Base-by-base conservation (phyloP, 1,140 invertebrate genomes). In the Yoshiicerus persimilis region DNA sequence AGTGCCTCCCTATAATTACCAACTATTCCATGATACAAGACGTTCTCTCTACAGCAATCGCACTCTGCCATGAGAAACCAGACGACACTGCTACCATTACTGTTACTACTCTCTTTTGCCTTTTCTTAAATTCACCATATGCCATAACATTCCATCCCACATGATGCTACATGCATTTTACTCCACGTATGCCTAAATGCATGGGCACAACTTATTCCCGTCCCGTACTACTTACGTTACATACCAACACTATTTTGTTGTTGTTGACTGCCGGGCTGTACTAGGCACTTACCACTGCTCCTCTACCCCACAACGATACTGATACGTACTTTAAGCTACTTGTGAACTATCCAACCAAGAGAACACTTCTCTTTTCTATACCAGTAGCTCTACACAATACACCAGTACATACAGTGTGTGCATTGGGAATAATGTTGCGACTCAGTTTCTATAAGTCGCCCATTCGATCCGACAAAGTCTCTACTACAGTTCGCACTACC, bases 1-100 rank as follows among this genome's bases (percentile, higher is more conserved):
- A 80, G 75, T 80, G 34, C 75, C 75, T 80, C 75, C 75, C 75
- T 38, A 80, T 80, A 80, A 80, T 80, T 80, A 80, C 75, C 38
- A 32, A 32, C 13, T 66, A 75, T 75, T 75, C 23, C 20, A 75
- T 75, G 27, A 75, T 32, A 75, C 13, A 75, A 75, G 10, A 30
- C 27, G 30, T n/a, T 36, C 25, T 23, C 8, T 2, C 62, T 66
- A 66, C 11, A 23, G n/a, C 4, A 9, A 66, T 66, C 9, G n/a
- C 5, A 20, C 56, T 62, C 56, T 20, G 20, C 38, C 38, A 39
- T 39, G 9, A 8, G 38, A 13, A 11, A 39, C 38, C 39, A 41
- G 39, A 9, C 39, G 9, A n/a, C 16, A 11, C 16, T 11, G 23
- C 56, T 62, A 62, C 6, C n/a, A 62, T 25, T 20, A 4, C 56